A percentile compares a stretch with the other conserved stretches of the same genome.
Evolutionary conservation across 2,888 invertebrate species (phyloP).

Genomic region (Agrotis segetum): DNA sequence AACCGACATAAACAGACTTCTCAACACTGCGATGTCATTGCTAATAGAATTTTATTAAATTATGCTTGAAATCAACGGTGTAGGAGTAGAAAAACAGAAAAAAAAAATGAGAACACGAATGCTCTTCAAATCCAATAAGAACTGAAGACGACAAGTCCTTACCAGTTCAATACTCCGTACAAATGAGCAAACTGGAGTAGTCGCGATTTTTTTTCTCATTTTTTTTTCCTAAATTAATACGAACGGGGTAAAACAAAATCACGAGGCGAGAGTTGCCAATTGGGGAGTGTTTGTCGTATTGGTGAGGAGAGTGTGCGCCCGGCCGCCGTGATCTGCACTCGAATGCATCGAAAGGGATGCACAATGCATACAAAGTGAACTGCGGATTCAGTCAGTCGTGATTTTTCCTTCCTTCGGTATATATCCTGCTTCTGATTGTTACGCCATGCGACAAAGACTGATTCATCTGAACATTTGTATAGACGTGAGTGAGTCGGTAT

Average conservation of each 20-base stretch:
- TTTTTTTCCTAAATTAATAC: constrained; percentile 69
- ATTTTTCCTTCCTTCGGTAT: constrained; percentile 79
- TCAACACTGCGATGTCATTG: neutral
- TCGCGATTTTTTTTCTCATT: constrained; percentile 43
- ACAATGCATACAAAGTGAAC: constrained; percentile 86
- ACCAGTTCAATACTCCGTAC: constrained; percentile 51
- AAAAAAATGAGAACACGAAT: constrained; percentile 15
- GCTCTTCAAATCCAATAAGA: constrained; percentile 42
- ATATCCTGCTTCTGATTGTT: constrained; percentile 74
- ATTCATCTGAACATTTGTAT: constrained; percentile 69
- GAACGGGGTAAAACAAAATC: constrained; percentile 78
- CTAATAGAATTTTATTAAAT: constrained; percentile 1
- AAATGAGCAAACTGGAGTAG: constrained; percentile 52
- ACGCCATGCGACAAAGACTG: constrained; percentile 75
- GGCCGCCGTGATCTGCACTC: constrained; percentile 79
- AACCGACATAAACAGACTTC: too few species aligned
- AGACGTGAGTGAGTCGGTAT: constrained; percentile 61
- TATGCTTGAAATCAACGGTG: neutral
- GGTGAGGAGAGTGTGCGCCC: constrained; percentile 72
- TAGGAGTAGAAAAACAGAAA: neutral
- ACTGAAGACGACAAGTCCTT: constrained; percentile 46
- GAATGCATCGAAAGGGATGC: constrained; percentile 77
- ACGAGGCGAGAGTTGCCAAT: constrained; percentile 78
- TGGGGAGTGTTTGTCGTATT: constrained; percentile 84
- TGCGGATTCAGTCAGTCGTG: constrained; percentile 78